Percentiles rank a stretch among this genome's conserved stretches.
Evolutionary conservation across 92 coral and sea anemone species (phyloP).

Genomic region (Porites rus): DNA sequence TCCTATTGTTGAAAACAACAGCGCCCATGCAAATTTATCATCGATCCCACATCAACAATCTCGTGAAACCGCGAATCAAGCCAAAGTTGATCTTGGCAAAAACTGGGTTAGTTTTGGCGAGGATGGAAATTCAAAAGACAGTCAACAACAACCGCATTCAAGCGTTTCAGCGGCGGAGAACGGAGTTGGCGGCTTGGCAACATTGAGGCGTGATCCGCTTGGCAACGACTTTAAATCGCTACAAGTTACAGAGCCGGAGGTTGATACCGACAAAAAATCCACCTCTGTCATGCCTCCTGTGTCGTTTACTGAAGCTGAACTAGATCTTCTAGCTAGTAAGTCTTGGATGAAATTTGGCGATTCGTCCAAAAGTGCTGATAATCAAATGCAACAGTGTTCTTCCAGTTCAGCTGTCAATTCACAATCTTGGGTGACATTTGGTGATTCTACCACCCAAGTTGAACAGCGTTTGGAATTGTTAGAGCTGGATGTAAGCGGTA

Average conservation of each 20-base stretch:
- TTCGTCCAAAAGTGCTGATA: not conserved
- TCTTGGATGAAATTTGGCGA: constrained; percentile 48
- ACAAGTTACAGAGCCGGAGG: not conserved
- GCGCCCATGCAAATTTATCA: constrained; percentile 7
- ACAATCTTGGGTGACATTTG: constrained; percentile 85
- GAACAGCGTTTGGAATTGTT: constrained; percentile 45
- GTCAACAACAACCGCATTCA: constrained; percentile 10
- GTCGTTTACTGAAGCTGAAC: constrained; percentile 43
- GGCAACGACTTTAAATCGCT: not conserved
- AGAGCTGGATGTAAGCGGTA: constrained; percentile 66
- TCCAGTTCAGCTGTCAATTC: constrained; percentile 27
- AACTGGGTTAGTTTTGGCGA: constrained; percentile 83
- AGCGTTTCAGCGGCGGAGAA: not conserved
- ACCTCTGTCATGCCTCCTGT: constrained; percentile 30
- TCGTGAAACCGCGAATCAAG: constrained; percentile 10
- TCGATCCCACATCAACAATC: constrained; percentile 8
- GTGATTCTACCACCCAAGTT: constrained; percentile 47
- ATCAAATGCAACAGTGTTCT: not conserved
- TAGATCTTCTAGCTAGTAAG: constrained; percentile 46
- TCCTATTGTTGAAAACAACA: constrained; percentile 27
- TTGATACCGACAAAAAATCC: constrained; percentile 4
- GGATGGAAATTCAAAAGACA: constrained; percentile 35
- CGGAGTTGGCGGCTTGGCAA: constrained; percentile 22
- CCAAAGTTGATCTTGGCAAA: constrained; percentile 17
- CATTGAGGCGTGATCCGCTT: constrained; percentile 6